Evolutionary conservation across 2,797 vertebrate genomes (phyloP).

Genomic region (Knipowitschia caucasica): DNA sequence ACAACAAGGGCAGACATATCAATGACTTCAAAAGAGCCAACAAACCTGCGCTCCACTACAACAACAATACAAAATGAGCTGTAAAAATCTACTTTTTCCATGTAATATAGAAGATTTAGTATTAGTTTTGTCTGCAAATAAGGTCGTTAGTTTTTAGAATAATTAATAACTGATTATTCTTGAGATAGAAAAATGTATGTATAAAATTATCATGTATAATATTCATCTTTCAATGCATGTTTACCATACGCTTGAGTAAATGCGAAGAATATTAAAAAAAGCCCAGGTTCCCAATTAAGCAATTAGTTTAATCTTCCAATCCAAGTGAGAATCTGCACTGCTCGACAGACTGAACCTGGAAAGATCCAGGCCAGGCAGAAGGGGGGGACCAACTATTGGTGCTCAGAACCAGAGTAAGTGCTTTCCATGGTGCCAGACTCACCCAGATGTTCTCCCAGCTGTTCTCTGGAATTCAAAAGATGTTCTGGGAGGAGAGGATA

Average conservation of each 20-base stretch:
- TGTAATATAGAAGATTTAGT: too few relatives aligned
- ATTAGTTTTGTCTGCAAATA: too few relatives aligned
- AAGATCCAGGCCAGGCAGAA: background rate
- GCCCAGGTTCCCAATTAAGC: constrained; percentile 38
- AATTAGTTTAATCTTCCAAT: constrained; percentile 37
- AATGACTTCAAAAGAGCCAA: background rate
- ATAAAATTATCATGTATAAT: background rate
- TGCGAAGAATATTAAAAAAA: constrained; percentile 8
- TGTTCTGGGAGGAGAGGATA: constrained; percentile 33
- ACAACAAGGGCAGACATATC: background rate
- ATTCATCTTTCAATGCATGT: background rate
- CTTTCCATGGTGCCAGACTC: constrained; percentile 36
- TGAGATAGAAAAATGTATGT: too few relatives aligned
- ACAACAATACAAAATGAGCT: constrained; percentile 10
- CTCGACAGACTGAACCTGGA: constrained; percentile 33
- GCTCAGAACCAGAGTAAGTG: constrained; percentile 23
- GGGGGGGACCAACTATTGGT: constrained; percentile 19
- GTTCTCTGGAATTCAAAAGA: constrained; percentile 50
- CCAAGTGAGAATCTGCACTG: constrained; percentile 23
- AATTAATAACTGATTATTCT: too few relatives aligned
- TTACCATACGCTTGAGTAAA: constrained; percentile 13
- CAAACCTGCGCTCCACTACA: constrained; percentile 12
- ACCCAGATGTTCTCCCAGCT: constrained; percentile 67
- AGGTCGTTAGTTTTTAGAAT: too few relatives aligned
- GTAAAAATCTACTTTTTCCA: too few relatives aligned